A percentile compares a stretch with the other conserved stretches of the same genome.
These are phyloP conservation scores for Oriolus oriolus DNA, from an alignment of 2,113 vertebrate species.

Conservation along the genomic window DNA sequence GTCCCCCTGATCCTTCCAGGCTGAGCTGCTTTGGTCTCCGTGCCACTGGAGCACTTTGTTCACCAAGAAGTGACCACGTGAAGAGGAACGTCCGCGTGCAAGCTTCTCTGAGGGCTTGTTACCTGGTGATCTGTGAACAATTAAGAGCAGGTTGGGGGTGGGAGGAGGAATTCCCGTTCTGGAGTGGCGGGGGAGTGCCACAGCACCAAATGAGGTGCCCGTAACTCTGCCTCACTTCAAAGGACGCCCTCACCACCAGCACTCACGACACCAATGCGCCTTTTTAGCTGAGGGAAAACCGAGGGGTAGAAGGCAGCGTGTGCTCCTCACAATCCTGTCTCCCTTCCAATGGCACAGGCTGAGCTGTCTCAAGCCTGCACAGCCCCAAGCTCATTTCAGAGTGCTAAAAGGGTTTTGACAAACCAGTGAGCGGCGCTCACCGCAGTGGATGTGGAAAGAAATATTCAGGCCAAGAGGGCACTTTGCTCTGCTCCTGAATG, in stretches of 20 bases:
- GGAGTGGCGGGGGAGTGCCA: neutral
- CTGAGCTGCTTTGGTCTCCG: neutral
- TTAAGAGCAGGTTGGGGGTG: neutral
- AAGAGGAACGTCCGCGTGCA: neutral
- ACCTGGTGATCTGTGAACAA: neutral
- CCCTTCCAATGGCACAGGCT: neutral
- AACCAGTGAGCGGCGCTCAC: neutral
- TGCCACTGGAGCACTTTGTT: neutral
- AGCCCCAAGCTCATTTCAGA: neutral
- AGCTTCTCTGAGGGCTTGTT: neutral
- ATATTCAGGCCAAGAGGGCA: neutral
- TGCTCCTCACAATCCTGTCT: neutral
- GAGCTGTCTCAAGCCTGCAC: neutral
- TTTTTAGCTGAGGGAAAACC: neutral
- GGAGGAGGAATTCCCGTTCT: neutral
- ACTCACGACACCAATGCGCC: neutral
- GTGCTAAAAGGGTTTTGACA: neutral
- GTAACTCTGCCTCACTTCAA: neutral
- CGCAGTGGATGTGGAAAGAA: neutral
- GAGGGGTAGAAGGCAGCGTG: neutral
- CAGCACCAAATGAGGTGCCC: neutral
- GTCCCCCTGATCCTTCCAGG: neutral
- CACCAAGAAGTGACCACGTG: neutral
- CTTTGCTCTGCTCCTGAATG: neutral
- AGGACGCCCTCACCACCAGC: neutral